These are phyloP conservation scores for Chalcis sispes DNA, from an alignment of 2,888 invertebrate genomes.

Conservation along the genomic window DNA sequence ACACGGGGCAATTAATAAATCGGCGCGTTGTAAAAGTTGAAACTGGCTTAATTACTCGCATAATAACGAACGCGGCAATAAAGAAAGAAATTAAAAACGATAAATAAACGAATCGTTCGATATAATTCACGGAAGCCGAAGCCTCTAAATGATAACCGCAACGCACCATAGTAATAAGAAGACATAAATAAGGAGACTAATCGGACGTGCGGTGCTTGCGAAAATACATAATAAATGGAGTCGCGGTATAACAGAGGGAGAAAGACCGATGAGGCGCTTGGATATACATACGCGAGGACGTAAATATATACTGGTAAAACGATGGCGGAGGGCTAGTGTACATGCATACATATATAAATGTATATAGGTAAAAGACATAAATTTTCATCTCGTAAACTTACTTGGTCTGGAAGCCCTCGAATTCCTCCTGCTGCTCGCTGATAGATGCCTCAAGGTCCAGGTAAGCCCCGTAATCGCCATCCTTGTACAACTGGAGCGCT, in stretches of 20 bases:
- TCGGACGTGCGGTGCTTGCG: slow-evolving; percentile 24
- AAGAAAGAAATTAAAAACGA: slow-evolving; percentile 33
- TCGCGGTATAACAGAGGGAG: background rate
- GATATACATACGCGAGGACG: background rate
- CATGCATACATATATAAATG: background rate
- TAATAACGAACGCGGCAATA: background rate
- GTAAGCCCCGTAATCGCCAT: slow-evolving; percentile 97
- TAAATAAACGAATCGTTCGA: slow-evolving; percentile 16
- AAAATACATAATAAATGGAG: slow-evolving; percentile 28
- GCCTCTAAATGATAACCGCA: slow-evolving; percentile 33
- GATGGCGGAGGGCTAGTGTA: background rate
- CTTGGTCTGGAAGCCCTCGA: slow-evolving; percentile 96
- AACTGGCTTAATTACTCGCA: background rate
- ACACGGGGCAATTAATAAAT: slow-evolving; percentile 20
- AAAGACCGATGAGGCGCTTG: background rate
- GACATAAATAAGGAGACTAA: slow-evolving; percentile 44
- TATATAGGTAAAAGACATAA: background rate
- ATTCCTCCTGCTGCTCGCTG: slow-evolving; percentile 97
- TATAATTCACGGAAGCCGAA: slow-evolving; percentile 10
- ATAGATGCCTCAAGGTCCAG: slow-evolving; percentile 97
- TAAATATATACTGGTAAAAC: background rate
- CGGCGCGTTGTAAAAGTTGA: background rate
- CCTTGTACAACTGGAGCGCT: slow-evolving; percentile 96
- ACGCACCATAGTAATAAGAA: slow-evolving; percentile 40
- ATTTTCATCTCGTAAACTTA: slow-evolving; percentile 78